Base-by-base conservation (phyloP, 2,888 invertebrate species). In the Tigriopus californicus region DNA sequence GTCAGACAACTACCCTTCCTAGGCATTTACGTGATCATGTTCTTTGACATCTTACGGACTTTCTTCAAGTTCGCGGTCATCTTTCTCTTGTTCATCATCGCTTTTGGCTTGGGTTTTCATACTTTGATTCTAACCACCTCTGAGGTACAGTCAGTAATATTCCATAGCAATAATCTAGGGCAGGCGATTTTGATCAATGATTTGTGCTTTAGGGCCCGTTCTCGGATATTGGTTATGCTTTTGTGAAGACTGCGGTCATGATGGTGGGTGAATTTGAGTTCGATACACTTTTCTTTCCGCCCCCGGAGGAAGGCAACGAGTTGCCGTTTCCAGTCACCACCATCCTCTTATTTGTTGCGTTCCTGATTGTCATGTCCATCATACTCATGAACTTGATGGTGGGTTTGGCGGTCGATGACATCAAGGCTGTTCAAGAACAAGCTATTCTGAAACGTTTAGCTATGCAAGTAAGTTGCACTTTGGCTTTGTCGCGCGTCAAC, bases 381-480 rank as follows among this genome's bases (percentile, higher is more conserved):
- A 65, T 71, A 15, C 64, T 70, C 55, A 70, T 70, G 70, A 71
- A 71, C 64, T 63, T 71, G 41, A 64, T 71, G 62, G 73, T 73
- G 62, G 75, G 75, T 68, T 66, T 75, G 66, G 75, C 75, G 62
- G 75, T 75, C 41, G 75, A 75, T 65, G 75, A 75, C 67, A 75
- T 75, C 63, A 75, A 74, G 63, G 71, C 70, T 47, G 74, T 75
- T n/a, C 74, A 75, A 64, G 73, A 74, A 49, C 70, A 74, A 63
- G 75, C 75, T 20, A 71, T 70, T 13, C 67, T 75, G 12, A 72
- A 70, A 63, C 62, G 69, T 47, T 63, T 70, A 18, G 67, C 67
- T 33, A 68, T 69, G 66, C 67, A 72, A 68, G 72, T 51, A 8
- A 33, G 33, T 33, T 33, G 33, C 8, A 3, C 33, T 33, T 5